Conservation (phyloP, 2,888 invertebrate species). For the Lasius platythorax region DNA sequence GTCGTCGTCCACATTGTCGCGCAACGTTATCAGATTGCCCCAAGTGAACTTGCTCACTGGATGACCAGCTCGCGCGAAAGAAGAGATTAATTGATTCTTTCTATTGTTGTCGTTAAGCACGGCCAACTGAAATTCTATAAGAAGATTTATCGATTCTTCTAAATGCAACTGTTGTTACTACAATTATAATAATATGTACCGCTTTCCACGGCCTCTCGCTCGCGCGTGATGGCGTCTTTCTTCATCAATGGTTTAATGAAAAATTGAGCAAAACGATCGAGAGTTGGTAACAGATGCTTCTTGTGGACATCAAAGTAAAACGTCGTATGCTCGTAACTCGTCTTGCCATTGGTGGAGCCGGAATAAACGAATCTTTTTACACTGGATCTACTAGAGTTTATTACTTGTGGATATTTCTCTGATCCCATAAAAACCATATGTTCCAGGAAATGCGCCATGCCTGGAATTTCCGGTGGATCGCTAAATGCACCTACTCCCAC, state of each 20-base stretch:
- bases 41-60: constrained; percentile 93
- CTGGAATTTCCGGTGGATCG: constrained; percentile 92
- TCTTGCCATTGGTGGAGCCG: constrained; percentile 95
- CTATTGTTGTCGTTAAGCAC: constrained; percentile 91
- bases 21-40: constrained; percentile 93
- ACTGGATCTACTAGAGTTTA: background rate
- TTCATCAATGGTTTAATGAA: constrained; percentile 95
- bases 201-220: constrained; percentile 95
- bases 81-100: constrained; percentile 92
- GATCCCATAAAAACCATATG: constrained; percentile 99
- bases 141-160: constrained; percentile 18
- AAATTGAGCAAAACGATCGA: constrained; percentile 96
- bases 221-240: constrained; percentile 94
- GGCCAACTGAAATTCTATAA: constrained; percentile 93
- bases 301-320: constrained; percentile 96
- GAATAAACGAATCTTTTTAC: background rate
- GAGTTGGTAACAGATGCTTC: constrained; percentile 91
- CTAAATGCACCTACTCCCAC: constrained; percentile 93
- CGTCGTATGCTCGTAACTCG: constrained; percentile 94
- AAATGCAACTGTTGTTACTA: background rate
- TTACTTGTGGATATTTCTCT: constrained; percentile 93
- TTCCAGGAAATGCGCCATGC: constrained; percentile 94
- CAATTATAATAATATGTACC: constrained; percentile 86
- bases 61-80: constrained; percentile 90
- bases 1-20: constrained; percentile 90